phyloP scores from a whole-genome alignment of 53 echinoderm and acorn worm species.

The Actinopyga echinites region DNA sequence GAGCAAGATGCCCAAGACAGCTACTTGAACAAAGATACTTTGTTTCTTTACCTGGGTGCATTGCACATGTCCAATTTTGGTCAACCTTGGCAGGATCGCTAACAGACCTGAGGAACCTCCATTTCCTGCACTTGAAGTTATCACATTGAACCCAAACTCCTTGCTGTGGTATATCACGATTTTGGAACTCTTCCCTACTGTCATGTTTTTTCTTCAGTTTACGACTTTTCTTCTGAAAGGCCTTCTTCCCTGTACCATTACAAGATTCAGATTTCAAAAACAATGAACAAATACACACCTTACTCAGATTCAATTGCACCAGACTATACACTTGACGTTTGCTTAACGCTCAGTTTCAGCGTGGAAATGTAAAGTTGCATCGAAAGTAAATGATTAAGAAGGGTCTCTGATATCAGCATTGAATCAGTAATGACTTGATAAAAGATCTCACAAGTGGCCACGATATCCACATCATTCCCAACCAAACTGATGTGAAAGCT shows the following conservation, averaged over 20 bases:
- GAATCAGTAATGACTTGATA: no score
- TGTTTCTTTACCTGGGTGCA: constrained; percentile 49
- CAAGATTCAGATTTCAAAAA: no score
- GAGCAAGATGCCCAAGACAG: background rate
- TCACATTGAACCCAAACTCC: constrained; percentile 93
- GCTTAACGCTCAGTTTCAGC: no score
- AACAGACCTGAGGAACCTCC: constrained; percentile 75
- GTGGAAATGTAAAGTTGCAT: no score
- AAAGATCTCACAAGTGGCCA: background rate
- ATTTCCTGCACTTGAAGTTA: constrained; percentile 74
- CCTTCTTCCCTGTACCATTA: background rate
- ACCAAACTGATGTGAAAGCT: background rate
- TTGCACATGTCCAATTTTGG: constrained; percentile 66
- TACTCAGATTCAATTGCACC: no score
- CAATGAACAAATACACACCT: no score
- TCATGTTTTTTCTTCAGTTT: background rate
- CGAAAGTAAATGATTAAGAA: no score
- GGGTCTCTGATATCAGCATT: no score
- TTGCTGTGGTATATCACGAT: constrained; percentile 57
- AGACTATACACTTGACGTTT: no score
- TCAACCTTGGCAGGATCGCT: constrained; percentile 80
- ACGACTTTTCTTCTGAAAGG: background rate
- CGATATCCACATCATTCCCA: constrained; percentile 8
- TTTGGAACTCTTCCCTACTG: constrained; percentile 66
- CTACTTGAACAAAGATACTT: no score